Percentiles rank a stretch among this genome's conserved stretches.
Evolutionary conservation across 2,113 vertebrate genomes (phyloP).

Genomic region (Bubo bubo): DNA sequence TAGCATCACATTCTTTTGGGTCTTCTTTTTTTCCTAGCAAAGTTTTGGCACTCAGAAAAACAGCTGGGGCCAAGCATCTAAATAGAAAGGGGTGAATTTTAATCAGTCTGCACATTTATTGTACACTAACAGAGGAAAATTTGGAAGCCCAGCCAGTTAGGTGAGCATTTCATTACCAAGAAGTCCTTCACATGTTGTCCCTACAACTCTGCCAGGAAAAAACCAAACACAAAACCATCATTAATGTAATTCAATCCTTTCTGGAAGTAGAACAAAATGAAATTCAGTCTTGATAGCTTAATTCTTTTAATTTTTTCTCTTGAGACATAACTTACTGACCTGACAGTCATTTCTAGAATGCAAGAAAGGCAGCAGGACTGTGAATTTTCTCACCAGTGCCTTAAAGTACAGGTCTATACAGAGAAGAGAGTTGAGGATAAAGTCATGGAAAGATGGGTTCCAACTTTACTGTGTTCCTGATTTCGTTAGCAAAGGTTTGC

Average conservation of each 20-base stretch:
- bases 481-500: not conserved
- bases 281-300: slow-evolving; percentile 11
- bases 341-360: not conserved
- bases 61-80: not conserved
- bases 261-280: slow-evolving; percentile 3
- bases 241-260: not conserved
- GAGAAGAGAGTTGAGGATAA: not conserved
- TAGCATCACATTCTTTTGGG: not conserved
- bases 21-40: not conserved
- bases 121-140: not conserved
- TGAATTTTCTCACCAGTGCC: not conserved
- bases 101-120: not conserved
- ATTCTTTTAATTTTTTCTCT: not conserved
- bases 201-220: not conserved
- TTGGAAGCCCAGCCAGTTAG: not conserved
- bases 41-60: not conserved
- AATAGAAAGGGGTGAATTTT: not conserved
- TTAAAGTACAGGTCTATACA: not conserved
- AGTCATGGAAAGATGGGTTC: not conserved
- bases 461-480: not conserved
- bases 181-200: not conserved
- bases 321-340: not conserved
- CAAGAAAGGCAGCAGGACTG: not conserved
- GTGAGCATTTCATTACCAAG: not conserved
- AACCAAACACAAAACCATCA: not conserved